A percentile compares a stretch with the other conserved stretches of the same genome.
phyloP scores from a whole-genome alignment of 2,797 vertebrate species.

The Nothura maculosa region DNA sequence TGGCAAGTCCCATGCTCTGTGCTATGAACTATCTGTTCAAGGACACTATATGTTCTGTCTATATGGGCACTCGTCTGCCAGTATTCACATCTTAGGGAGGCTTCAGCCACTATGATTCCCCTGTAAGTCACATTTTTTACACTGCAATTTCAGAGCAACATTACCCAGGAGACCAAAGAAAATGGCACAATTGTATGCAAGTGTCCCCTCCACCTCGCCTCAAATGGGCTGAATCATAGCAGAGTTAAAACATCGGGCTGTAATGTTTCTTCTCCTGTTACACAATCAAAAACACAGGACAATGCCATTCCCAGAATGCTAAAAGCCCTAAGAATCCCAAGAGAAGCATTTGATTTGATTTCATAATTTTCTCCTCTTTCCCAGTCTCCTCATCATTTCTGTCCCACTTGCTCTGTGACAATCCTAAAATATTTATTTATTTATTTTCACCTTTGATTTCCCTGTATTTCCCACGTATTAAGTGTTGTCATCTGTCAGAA shows the following conservation, averaged over 20 bases:
- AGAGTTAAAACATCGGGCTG: neutral
- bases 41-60: neutral
- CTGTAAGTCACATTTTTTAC: neutral
- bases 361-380: neutral
- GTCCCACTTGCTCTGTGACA: neutral
- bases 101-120: neutral
- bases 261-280: neutral
- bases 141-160: neutral
- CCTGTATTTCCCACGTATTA: constrained; percentile 30
- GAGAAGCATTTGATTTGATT: neutral
- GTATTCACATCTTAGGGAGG: neutral
- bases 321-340: neutral
- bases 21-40: neutral
- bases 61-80: neutral
- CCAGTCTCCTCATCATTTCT: neutral
- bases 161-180: neutral
- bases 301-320: neutral
- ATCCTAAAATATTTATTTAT: constrained; percentile 5
- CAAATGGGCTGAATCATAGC: neutral
- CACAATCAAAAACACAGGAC: neutral
- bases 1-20: neutral
- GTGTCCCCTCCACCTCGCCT: neutral
- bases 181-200: neutral
- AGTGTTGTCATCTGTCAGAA: constrained; percentile 35
- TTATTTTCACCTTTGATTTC: neutral